Base-by-base conservation (phyloP, 2,797 vertebrate genomes). In the Myotis findleyi region DNA sequence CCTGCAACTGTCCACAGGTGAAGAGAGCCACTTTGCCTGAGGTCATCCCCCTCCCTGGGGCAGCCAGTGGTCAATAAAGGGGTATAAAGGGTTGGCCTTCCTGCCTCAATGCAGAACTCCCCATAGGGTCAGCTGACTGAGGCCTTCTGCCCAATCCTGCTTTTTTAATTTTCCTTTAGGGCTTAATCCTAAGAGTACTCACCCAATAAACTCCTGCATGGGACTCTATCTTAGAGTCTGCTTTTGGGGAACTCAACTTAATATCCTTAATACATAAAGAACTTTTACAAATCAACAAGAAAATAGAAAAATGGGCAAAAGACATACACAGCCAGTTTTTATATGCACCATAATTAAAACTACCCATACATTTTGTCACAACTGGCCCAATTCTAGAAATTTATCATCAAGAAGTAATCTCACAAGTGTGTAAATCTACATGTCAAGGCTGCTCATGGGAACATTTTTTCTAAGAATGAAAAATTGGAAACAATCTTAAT, bases 191-290 rank as follows among this genome's bases (percentile, higher is more conserved):
- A 72, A 82, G 51, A 23, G 12, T 6, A 33, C 17, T 23, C n/a
- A 55, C 41, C 64, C 76, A 72, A 2, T 23, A 55, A 86, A 79
- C 14, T 36, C 53, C 33, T 18, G 21, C 23, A 38, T 51, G 55
- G 27, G 38, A 55, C 53, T 80, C 51, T 30, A 9, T 89, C 33
- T 87, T 47, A 89, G 57, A 59, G 21, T 71, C 76, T 68, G 3
- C 73, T 89, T 92, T 72, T 89, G 55, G 57, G n/a, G 51, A 57
- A 87, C 10, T 82, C 49, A 89, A 62, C 33, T 64, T 47, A 69
- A 83, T 57, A 89, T 51, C 25, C 33, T 73, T 93, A 47, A 89
- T 53, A 89, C 64, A 36, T 55, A 87, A 62, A 76, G 62, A 90
- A 59, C n/a, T 59, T 57, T 51, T 41, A 62, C 36, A 44, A 89